These are phyloP conservation scores for Himalopsyche tibetana DNA, from an alignment of 2,888 invertebrate species.

Conservation along the genomic window DNA sequence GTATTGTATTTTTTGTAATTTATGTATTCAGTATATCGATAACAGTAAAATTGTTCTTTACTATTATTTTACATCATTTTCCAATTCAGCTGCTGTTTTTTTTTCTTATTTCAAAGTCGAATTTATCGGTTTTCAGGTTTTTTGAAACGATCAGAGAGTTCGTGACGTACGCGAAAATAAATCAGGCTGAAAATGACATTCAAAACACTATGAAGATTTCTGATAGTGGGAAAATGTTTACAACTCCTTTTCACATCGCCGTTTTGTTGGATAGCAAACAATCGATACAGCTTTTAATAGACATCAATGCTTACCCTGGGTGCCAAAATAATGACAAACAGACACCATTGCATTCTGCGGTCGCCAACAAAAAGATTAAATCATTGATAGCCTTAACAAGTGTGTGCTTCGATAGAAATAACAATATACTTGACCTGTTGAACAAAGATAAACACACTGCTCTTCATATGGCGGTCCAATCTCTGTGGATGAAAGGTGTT, in stretches of 20 bases:
- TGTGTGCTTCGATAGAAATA: conserved; percentile 45
- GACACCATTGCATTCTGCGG: conserved; percentile 76
- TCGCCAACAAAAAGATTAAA: conserved; percentile 72
- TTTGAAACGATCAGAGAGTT: conserved; percentile 58
- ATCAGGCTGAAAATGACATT: neutral
- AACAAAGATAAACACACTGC: conserved; percentile 76
- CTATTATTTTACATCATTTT: too few relatives aligned
- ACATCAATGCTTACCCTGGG: conserved; percentile 72
- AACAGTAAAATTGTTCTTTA: too few relatives aligned
- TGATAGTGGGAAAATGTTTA: neutral
- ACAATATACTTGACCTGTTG: conserved; percentile 66
- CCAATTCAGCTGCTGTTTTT: too few relatives aligned
- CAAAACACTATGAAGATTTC: conserved; percentile 33
- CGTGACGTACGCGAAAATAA: neutral
- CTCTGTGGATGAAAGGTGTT: conserved; percentile 76
- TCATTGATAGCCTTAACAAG: conserved; percentile 71
- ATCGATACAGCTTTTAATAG: conserved; percentile 72
- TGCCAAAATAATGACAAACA: conserved; percentile 73
- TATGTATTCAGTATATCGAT: too few relatives aligned
- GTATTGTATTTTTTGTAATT: too few relatives aligned
- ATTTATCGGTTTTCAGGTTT: neutral
- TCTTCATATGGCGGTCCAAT: conserved; percentile 75
- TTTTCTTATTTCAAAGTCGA: too few relatives aligned
- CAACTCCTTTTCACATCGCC: conserved; percentile 77
- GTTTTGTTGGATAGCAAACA: conserved; percentile 73